A percentile compares a stretch with the other conserved stretches of the same genome.
Conservation (phyloP, 1,140 invertebrate genomes). For the Drosophila lowei region DNA sequence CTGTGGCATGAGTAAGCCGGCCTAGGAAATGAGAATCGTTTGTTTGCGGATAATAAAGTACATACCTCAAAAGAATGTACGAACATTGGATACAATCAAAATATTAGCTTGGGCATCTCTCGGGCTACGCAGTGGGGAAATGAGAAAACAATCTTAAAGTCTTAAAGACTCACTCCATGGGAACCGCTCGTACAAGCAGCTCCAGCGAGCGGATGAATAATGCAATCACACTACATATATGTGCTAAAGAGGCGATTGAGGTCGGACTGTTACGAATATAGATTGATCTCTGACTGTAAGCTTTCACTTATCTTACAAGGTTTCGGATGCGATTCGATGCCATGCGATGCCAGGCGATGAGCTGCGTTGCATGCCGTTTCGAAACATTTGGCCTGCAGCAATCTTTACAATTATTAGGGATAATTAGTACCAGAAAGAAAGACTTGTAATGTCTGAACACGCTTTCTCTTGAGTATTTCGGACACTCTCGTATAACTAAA, state of each 20-base stretch:
- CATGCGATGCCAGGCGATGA: no score
- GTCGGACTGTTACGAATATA: slow-evolving; percentile 17
- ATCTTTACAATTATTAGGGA: no score
- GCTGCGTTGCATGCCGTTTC: no score
- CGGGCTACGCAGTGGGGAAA: no score
- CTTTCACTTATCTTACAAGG: slow-evolving; percentile 12
- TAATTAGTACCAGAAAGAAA: no score
- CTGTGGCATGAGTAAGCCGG: slow-evolving; percentile 43
- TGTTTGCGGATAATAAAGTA: slow-evolving; percentile 45
- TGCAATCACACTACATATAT: neutral
- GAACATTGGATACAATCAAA: neutral
- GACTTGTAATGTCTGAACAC: no score
- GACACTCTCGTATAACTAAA: no score
- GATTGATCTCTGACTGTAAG: neutral
- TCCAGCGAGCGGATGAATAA: slow-evolving; percentile 27
- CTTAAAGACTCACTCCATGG: neutral
- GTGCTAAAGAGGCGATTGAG: slow-evolving; percentile 25
- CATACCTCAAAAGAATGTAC: slow-evolving; percentile 18
- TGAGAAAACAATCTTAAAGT: no score
- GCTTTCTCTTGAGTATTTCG: no score
- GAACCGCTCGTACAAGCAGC: slow-evolving; percentile 3
- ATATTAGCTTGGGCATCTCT: no score
- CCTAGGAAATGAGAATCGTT: slow-evolving; percentile 35
- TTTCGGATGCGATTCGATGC: no score
- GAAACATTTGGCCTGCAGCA: no score